Evolutionary conservation across 2,113 vertebrate species (phyloP), one percentile per base, ranked within the genome.

Genomic region (Pteronura brasiliensis): DNA sequence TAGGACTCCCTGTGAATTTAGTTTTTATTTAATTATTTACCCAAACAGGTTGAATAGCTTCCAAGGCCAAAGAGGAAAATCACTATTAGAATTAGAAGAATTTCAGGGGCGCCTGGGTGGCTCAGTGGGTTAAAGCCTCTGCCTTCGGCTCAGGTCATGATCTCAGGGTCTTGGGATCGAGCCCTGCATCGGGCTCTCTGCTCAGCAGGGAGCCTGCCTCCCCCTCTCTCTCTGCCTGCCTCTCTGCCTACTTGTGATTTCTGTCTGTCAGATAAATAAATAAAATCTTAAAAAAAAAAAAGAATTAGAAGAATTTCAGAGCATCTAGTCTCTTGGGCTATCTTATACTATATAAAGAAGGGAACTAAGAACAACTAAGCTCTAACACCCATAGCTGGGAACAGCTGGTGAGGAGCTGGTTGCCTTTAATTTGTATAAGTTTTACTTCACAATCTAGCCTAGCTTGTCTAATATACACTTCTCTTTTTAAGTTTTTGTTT

Each of bases 21-120:
- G 34, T 80, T 96, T 93, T 92, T 96, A 88, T 84, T 79, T 89
- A 94, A 87, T 97, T 97, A 91, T 95, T 96, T 96, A 80, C 80
- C 55, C 61, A 36, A 76, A 96, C 55, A 93, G n/a, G 31, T 44
- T 95, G 91, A 92, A 59, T 96, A 76, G 76, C 29, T 71, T 91
- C 67, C 36, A 80, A 89, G 93, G 59, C 36, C 77, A 47, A 42
- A 93, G 47, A 95, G 69, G 69, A 95, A 81, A 91, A 85, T 82
- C 39, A 80, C 57, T 95, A 15, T 86, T 82, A 96, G 82, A 95
- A 72, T 84, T 63, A 97, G 92, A 90, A 96, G 86, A 83, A 90
- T 96, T 90, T 93, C n/a, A n/a, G 42, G 42, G 42, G 42, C 5
- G 42, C 42, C 42, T 42, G 42, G 42, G 42, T 42, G 42, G 42